Conservation (phyloP, 2,797 vertebrate species). For the Esox lucius region DNA sequence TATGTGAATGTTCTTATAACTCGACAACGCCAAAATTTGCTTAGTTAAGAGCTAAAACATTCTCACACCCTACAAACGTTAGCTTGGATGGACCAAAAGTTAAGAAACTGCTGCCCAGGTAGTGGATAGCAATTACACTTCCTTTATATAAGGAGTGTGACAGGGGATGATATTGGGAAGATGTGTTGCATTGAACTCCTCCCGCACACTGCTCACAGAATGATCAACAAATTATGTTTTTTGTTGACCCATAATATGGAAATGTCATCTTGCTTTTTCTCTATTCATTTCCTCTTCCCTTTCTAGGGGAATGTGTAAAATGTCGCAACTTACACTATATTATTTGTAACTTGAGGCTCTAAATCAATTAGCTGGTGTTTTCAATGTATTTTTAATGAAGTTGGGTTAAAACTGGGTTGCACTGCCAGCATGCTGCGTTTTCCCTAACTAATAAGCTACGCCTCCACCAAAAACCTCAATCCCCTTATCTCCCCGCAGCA, state of each 20-base stretch:
- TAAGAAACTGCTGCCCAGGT: too few species aligned
- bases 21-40: too few species aligned
- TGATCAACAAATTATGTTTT: background rate
- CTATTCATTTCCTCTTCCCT: background rate
- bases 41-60: too few species aligned
- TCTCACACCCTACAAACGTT: too few species aligned
- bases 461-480: slow-evolving; percentile 29
- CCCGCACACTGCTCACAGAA: background rate
- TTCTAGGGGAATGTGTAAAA: background rate
- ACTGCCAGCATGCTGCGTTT: background rate
- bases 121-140: too few species aligned
- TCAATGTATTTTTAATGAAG: background rate
- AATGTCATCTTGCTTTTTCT: background rate
- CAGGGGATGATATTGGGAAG: background rate
- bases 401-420: background rate
- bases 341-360: too few species aligned
- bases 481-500: slow-evolving; percentile 60
- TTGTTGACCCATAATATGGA: background rate
- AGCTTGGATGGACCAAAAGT: too few species aligned
- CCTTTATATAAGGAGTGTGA: too few species aligned
- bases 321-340: too few species aligned
- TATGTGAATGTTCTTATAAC: too few species aligned
- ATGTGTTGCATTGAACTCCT: background rate
- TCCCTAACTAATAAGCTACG: slow-evolving; percentile 6
- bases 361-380: too few species aligned